Conservation (phyloP, 53 echinoderm and acorn worm species). For the Patiria pectinifera region DNA sequence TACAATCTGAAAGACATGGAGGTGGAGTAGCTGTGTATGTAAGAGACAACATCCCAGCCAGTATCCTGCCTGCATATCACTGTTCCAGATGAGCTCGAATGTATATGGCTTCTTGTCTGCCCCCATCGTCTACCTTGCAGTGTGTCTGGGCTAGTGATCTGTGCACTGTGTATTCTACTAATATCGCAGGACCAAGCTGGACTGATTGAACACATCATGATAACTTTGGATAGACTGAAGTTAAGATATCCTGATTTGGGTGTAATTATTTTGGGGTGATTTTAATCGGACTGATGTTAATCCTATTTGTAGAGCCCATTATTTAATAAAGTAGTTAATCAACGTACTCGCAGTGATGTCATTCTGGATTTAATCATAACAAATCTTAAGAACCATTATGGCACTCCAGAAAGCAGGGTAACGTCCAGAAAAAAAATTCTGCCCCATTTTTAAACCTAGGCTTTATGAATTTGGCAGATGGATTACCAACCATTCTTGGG, state of each 20-base stretch:
- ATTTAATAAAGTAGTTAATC: not conserved
- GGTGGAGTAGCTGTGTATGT: constrained; percentile 76
- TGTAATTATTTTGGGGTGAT: too few relatives aligned
- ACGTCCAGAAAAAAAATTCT: not conserved
- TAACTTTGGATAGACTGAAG: too few relatives aligned
- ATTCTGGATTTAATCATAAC: constrained; percentile 65
- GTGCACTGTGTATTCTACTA: constrained; percentile 62
- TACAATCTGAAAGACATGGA: constrained; percentile 41
- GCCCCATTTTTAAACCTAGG: constrained; percentile 9
- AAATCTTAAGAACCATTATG: constrained; percentile 42
- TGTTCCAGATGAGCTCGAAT: constrained; percentile 55
- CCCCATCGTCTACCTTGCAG: constrained; percentile 56
- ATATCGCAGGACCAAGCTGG: not conserved
- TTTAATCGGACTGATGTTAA: too few relatives aligned
- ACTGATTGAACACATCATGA: not conserved
- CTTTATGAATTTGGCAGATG: constrained; percentile 61
- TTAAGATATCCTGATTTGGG: too few relatives aligned
- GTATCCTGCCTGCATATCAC: constrained; percentile 32
- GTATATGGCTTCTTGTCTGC: constrained; percentile 56
- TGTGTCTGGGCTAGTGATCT: constrained; percentile 30
- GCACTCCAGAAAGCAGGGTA: not conserved
- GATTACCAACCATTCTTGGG: constrained; percentile 27
- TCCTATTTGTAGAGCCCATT: too few relatives aligned
- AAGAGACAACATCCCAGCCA: constrained; percentile 41
- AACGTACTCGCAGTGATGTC: constrained; percentile 55